Evolutionary conservation across 2,797 vertebrate species (phyloP).

Genomic region (Melopsittacus undulatus): DNA sequence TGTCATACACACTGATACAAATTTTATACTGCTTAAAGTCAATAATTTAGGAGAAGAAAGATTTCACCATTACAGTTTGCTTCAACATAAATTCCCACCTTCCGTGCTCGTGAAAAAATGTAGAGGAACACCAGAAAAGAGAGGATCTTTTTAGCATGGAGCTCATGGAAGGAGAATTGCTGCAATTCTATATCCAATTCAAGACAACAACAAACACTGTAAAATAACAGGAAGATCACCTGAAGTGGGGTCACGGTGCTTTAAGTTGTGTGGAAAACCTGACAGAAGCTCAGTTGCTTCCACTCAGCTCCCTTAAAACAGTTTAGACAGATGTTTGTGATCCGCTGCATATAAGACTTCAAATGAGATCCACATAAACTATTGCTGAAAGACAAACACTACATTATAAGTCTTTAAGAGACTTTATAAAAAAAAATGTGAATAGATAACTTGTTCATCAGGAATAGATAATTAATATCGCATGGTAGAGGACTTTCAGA

Average conservation of each 20-base stretch:
- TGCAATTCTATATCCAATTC: neutral
- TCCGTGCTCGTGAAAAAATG: neutral
- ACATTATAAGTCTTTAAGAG: neutral
- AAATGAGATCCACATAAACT: neutral
- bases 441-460: neutral
- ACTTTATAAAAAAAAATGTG: neutral
- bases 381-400: neutral
- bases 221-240: neutral
- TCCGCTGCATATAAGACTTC: neutral
- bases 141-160: fast-evolving
- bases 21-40: neutral
- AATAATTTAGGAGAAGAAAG: neutral
- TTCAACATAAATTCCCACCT: neutral
- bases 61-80: neutral
- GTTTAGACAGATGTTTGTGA: neutral
- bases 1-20: neutral
- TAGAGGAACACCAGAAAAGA: neutral
- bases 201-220: neutral
- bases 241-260: neutral
- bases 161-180: neutral
- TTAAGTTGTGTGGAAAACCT: neutral
- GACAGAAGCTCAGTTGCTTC: neutral
- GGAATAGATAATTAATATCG: neutral
- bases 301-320: neutral
- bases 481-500: neutral